Base-by-base conservation (phyloP, 2,888 invertebrate species). In the Drosophila antonietae region DNA sequence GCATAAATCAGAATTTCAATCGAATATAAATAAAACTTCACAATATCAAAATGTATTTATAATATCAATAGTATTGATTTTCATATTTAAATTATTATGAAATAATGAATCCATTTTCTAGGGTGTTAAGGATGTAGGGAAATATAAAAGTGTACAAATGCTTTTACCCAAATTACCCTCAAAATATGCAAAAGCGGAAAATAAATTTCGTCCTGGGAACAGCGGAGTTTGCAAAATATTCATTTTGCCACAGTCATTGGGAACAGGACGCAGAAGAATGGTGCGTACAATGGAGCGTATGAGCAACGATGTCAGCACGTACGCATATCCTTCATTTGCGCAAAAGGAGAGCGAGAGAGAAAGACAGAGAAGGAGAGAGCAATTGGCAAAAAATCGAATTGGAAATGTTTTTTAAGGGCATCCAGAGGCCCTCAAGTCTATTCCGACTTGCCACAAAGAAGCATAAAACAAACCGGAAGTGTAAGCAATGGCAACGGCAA, bases 111-210 rank as follows among this genome's bases (percentile, higher is more conserved):
- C 18, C 7, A 10, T 47, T 35, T 70, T 35, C 10, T 18, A 70
- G 75, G 58, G 70, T 56, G 62, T 57, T 20, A 4, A 14, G 47
- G 43, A 52, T 52, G 51, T 31, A 33, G 35, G 35, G 6, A 15
- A 35, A 35, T 47, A 28, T 43, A 53, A 67, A 56, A 60, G 61
- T 55, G 66, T 37, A 33, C 72, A 73, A 66, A 75, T 68, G 69
- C 68, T 78, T 71, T 83, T 76, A 73, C 72, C 76, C 74, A 86
- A 86, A 84, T 86, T 84, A 73, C 72, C 73, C 78, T 78, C 76
- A 80, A 85, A 82, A 84, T 85, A 82, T 87, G 87, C 82, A 82
- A 84, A 80, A 77, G 44, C 66, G 74, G 68, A 79, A 87, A 77
- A 72, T 71, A 81, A 83, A 83, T 87, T 83, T 70, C 68, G 68